Evolutionary conservation across 2,113 vertebrate species (phyloP), one percentile per base, ranked within the genome.

Genomic region (Sciurus niger): DNA sequence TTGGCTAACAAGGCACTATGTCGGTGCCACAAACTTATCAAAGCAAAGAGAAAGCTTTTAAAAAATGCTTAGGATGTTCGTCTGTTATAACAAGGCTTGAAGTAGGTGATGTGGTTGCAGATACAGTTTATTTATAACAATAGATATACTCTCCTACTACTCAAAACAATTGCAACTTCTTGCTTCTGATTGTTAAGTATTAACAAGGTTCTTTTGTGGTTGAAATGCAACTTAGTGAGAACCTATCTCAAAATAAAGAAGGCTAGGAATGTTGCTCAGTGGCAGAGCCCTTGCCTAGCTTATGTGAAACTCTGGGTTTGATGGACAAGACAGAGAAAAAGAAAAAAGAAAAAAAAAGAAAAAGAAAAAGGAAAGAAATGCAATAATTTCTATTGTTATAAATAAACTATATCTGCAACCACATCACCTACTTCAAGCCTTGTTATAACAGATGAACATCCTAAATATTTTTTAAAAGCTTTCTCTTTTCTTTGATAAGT

Each of bases 401-500:
- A 76, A 82, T 43, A 82, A 93, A 34, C 9, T 30, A 83, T 9
- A 5, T 83, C n/a, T 78, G 55, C 55, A 94, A 60, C 13, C 13
- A 74, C 4, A 76, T 55, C 30, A 46, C 34, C 13, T 85, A 30
- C 22, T 92, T 74, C n/a, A 84, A 84, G 11, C 7, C 4, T 97
- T 25, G 3, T 93, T 96, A 43, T n/a, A 79, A 34, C 65, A 89
- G 8, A 60, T 37, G 11, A 93, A 53, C 10, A 87, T 92, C 16
- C 25, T 37, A 28, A 60, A 72, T 82, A 37, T 16, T 65, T 82
- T 80, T 55, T n/a, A 32, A 58, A 10, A 51, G 2, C 17, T 51
- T 86, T 77, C 32, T 96, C 67, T 51, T 22, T 84, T 37, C 65
- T 93, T 77, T 92, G 18, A 73, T 86, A 95, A 96, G 70, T 24